A percentile compares a stretch with the other conserved stretches of the same genome.
These are phyloP conservation scores for Mustela erminea DNA, from an alignment of 2,797 vertebrate genomes.

Conservation along the genomic window DNA sequence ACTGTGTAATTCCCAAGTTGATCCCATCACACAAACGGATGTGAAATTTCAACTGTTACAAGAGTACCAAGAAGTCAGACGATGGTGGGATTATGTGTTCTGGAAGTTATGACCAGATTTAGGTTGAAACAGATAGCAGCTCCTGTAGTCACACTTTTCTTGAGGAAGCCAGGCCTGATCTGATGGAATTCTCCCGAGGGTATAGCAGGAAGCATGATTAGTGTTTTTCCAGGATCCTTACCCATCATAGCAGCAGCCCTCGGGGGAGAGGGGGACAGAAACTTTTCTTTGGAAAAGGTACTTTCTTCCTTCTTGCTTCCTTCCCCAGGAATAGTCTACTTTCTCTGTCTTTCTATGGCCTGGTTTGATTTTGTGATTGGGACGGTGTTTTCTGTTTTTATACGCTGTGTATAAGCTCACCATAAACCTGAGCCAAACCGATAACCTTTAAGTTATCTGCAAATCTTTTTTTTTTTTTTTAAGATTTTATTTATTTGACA, in stretches of 20 bases:
- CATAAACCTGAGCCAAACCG: neutral
- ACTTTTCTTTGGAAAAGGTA: neutral
- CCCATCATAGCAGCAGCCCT: neutral
- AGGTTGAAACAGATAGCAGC: neutral
- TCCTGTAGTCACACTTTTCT: neutral
- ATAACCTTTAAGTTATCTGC: neutral
- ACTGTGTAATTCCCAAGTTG: neutral
- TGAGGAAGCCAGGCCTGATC: neutral
- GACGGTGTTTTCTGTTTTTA: neutral
- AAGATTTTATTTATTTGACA: too few relatives aligned
- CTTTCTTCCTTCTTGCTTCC: neutral
- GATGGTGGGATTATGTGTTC: neutral
- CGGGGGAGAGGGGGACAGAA: neutral
- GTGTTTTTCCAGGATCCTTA: neutral
- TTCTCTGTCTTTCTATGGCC: neutral
- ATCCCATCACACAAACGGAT: neutral
- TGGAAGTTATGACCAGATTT: neutral
- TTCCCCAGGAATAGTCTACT: neutral
- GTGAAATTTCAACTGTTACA: neutral
- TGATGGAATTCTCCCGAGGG: neutral
- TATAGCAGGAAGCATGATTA: fast-evolving
- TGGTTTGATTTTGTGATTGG: neutral
- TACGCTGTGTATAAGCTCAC: neutral
- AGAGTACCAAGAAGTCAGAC: neutral
- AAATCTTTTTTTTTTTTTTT: neutral